Evolutionary conservation across 1,140 invertebrate genomes (phyloP).

Genomic region (Zaprionus davidi): DNA sequence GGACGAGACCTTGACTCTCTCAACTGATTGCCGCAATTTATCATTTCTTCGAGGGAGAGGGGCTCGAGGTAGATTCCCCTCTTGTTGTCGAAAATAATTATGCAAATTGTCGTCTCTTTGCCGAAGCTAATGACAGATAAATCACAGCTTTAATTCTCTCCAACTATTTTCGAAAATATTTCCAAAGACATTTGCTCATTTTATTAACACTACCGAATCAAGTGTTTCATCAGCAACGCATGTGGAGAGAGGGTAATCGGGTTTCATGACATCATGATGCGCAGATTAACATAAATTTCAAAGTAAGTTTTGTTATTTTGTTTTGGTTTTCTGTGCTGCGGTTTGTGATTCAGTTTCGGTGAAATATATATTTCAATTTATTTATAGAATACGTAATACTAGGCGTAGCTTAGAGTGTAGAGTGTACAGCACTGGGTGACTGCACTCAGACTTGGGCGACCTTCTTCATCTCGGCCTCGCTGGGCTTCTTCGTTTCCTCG

Average conservation of each 20-base stretch:
- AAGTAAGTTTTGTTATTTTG: neutral
- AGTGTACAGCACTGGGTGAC: neutral
- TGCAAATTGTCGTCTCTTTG: slow-evolving; percentile 4
- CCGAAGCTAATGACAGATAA: neutral
- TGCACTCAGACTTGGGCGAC: slow-evolving; percentile 24
- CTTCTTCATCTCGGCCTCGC: slow-evolving; percentile 36
- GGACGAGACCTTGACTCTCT: neutral
- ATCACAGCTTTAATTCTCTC: slow-evolving; percentile 26
- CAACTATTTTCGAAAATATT: slow-evolving; percentile 9
- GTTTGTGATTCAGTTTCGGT: neutral
- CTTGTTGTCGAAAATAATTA: neutral
- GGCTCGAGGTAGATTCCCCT: too few species aligned
- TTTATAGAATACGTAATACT: slow-evolving; percentile 10
- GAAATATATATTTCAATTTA: slow-evolving; percentile 2
- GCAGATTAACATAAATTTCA: neutral
- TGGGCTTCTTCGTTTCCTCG: neutral
- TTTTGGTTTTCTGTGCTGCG: neutral
- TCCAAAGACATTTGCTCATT: neutral
- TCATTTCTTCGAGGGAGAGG: neutral
- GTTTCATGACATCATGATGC: neutral
- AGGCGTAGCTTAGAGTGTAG: neutral
- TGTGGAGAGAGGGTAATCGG: neutral
- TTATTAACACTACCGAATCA: neutral
- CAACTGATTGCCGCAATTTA: slow-evolving; percentile 10
- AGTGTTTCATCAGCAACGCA: neutral